Percentiles rank a stretch among this genome's conserved stretches.
Conservation (phyloP, 2,113 vertebrate species). For the Porphyrio hochstetteri region DNA sequence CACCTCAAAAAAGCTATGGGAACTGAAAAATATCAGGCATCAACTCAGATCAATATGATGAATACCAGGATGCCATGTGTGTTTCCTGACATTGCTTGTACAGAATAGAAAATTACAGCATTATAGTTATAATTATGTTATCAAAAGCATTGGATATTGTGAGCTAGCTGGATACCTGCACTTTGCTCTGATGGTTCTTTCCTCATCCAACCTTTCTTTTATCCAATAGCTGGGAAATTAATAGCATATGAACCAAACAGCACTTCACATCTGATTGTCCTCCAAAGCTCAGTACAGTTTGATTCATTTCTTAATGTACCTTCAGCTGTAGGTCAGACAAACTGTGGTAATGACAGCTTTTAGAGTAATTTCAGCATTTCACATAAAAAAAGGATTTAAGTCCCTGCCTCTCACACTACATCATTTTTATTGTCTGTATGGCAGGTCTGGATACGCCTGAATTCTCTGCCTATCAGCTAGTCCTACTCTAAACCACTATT, state of each 20-base stretch:
- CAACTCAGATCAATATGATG: neutral
- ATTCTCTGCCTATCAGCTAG: neutral
- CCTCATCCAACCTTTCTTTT: neutral
- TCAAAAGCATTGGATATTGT: neutral
- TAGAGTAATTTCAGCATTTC: neutral
- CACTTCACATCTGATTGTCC: neutral
- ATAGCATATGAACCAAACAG: neutral
- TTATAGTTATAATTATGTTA: neutral
- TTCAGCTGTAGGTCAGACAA: neutral
- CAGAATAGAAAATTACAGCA: neutral
- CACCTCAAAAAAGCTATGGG: neutral
- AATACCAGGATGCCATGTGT: neutral
- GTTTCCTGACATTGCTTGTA: neutral
- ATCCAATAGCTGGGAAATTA: neutral
- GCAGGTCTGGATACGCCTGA: neutral
- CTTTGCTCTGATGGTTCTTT: neutral
- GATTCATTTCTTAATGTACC: neutral
- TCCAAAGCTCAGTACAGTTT: neutral
- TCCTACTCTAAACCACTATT: neutral
- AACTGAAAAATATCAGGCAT: neutral
- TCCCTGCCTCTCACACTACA: neutral
- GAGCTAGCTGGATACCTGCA: neutral
- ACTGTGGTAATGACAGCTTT: neutral
- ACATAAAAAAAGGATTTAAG: neutral
- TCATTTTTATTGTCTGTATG: neutral